Conservation (phyloP, 2,888 invertebrate species). For the Minunthozetes semirufus region DNA sequence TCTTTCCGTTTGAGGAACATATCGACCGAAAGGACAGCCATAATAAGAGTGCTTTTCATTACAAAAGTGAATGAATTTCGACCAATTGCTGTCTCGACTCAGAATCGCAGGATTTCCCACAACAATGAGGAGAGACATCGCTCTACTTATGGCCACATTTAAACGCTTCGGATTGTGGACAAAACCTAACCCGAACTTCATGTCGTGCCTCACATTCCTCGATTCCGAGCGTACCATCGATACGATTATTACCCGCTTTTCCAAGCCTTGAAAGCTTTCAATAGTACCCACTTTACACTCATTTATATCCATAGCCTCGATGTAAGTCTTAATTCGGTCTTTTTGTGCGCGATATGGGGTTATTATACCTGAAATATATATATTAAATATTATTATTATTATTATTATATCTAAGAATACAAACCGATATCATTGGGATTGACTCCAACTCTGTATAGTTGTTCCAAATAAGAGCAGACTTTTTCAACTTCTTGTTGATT, state of each 20-base stretch:
- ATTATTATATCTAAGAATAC: too few relatives aligned
- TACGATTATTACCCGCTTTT: slow-evolving; percentile 65
- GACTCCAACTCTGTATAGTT: slow-evolving; percentile 60
- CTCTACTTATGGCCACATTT: slow-evolving; percentile 82
- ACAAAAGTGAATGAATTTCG: not conserved
- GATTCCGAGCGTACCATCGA: slow-evolving; percentile 63
- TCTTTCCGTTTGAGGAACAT: not conserved
- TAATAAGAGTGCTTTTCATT: not conserved
- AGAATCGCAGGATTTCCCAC: slow-evolving; percentile 69
- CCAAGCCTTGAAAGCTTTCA: slow-evolving; percentile 80
- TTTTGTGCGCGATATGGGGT: slow-evolving; percentile 88
- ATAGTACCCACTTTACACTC: slow-evolving; percentile 68
- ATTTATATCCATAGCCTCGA: slow-evolving; percentile 50
- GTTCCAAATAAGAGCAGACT: slow-evolving; percentile 58
- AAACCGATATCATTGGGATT: slow-evolving; percentile 61
- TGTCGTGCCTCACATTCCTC: slow-evolving; percentile 53
- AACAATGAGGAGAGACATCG: slow-evolving; percentile 68
- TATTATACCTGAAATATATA: slow-evolving; percentile 73
- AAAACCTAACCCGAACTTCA: slow-evolving; percentile 59
- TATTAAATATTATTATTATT: too few relatives aligned
- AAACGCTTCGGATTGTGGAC: slow-evolving; percentile 67
- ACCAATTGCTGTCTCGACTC: slow-evolving; percentile 38
- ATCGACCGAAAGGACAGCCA: not conserved
- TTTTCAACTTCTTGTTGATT: slow-evolving; percentile 73
- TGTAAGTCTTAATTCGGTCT: slow-evolving; percentile 57